Evolutionary conservation across 2,888 invertebrate genomes (phyloP).

Genomic region (Zonitis immaculata): DNA sequence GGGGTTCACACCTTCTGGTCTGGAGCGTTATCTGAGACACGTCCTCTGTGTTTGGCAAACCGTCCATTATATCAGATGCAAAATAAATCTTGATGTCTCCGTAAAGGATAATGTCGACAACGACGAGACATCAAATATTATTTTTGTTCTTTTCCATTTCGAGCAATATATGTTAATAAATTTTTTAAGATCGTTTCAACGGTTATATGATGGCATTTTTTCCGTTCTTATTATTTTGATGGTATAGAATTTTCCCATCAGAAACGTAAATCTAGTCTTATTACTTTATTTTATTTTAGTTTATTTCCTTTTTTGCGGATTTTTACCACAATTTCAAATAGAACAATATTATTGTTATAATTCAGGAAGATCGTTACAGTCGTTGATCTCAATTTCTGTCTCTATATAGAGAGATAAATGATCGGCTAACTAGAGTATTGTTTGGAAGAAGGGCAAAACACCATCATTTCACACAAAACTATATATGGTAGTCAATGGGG

Average conservation of each 20-base stretch:
- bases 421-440: constrained; percentile 37
- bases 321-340: neutral
- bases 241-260: neutral
- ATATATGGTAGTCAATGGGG: constrained; percentile 27
- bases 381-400: constrained; percentile 26
- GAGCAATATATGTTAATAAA: neutral
- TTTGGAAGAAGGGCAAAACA: constrained; percentile 7
- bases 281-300: neutral
- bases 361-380: constrained; percentile 2
- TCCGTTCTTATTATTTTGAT: neutral
- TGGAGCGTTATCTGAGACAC: neutral
- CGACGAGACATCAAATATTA: neutral
- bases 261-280: neutral
- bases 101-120: neutral
- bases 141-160: neutral
- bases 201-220: neutral
- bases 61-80: constrained; percentile 1
- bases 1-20: constrained; percentile 20
- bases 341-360: neutral
- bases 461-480: constrained; percentile 1
- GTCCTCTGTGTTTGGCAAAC: constrained; percentile 1
- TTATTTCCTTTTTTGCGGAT: neutral
- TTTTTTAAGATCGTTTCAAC: neutral
- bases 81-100: constrained; percentile 1
- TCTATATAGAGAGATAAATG: constrained; percentile 34